These are phyloP conservation scores for Drosophila ficusphila DNA, from an alignment of 1,140 invertebrate genomes.

Conservation along the genomic window DNA sequence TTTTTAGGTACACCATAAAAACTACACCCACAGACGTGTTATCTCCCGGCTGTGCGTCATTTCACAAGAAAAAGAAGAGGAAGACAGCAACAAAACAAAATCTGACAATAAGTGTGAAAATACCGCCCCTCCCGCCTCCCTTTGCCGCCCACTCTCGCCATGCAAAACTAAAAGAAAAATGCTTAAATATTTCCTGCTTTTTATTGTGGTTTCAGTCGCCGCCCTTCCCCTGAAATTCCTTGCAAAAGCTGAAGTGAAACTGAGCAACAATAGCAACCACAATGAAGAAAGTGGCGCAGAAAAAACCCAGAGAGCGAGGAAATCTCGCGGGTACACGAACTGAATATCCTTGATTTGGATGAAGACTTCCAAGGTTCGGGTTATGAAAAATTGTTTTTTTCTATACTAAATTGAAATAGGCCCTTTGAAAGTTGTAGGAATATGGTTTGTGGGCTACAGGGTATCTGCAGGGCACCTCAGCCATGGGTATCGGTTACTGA, in stretches of 20 bases:
- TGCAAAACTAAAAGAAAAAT: slow-evolving; percentile 83
- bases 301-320: slow-evolving; percentile 22
- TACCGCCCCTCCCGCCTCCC: slow-evolving; percentile 36
- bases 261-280: slow-evolving; percentile 22
- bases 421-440: too few relatives aligned
- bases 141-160: slow-evolving; percentile 18
- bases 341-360: too few relatives aligned
- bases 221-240: not conserved
- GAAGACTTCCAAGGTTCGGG: too few relatives aligned
- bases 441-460: slow-evolving; percentile 4
- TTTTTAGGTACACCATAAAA: slow-evolving; percentile 61
- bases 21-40: slow-evolving; percentile 70
- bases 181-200: slow-evolving; percentile 84
- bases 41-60: slow-evolving; percentile 79
- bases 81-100: slow-evolving; percentile 72
- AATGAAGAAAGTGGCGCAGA: slow-evolving; percentile 25
- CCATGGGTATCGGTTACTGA: slow-evolving; percentile 7
- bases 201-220: slow-evolving; percentile 72
- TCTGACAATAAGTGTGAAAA: slow-evolving; percentile 83
- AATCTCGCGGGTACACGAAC: too few relatives aligned
- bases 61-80: slow-evolving; percentile 55
- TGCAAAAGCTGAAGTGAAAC: slow-evolving; percentile 40
- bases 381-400: too few relatives aligned
- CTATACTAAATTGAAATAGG: too few relatives aligned
- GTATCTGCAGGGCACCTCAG: slow-evolving; percentile 1